phyloP scores from a whole-genome alignment of 2,888 invertebrate genomes.

The Drosophila antonietae region DNA sequence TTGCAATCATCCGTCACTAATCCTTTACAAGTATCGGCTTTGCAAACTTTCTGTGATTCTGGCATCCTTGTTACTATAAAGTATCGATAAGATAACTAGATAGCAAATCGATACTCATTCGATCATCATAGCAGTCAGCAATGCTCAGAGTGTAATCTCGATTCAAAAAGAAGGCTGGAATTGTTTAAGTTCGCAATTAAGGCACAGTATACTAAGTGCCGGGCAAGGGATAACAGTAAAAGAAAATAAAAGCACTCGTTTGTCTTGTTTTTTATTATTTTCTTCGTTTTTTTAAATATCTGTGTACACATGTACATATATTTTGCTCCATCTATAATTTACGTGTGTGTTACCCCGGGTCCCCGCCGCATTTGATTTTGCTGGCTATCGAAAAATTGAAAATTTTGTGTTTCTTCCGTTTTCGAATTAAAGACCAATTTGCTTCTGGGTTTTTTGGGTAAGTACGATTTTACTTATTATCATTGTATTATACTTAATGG shows the following conservation, averaged over 20 bases:
- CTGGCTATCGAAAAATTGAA: constrained; percentile 16
- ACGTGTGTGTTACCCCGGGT: constrained; percentile 36
- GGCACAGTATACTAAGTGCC: constrained; percentile 16
- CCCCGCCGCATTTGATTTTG: constrained; percentile 17
- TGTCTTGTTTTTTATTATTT: constrained; percentile 55
- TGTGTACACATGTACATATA: constrained; percentile 49
- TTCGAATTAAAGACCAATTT: constrained; percentile 15
- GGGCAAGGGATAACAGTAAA: constrained; percentile 23
- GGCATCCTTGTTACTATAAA: constrained; percentile 27
- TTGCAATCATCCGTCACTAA: background rate
- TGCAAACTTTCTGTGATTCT: constrained; percentile 3
- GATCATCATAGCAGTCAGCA: constrained; percentile 24
- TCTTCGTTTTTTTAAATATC: constrained; percentile 58
- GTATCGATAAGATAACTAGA: background rate
- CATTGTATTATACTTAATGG: background rate
- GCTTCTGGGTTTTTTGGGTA: constrained; percentile 15
- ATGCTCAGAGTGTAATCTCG: background rate
- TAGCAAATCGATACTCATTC: constrained; percentile 10
- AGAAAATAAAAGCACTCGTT: constrained; percentile 31
- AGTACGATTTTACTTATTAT: background rate
- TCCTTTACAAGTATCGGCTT: background rate
- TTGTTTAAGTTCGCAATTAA: constrained; percentile 17
- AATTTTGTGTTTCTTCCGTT: constrained; percentile 19
- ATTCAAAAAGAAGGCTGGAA: constrained; percentile 23
- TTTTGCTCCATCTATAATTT: constrained; percentile 25